Percentiles rank a stretch among this genome's conserved stretches.
Evolutionary conservation across 1,140 invertebrate species (phyloP).

Genomic region (Drosophila carrolli): DNA sequence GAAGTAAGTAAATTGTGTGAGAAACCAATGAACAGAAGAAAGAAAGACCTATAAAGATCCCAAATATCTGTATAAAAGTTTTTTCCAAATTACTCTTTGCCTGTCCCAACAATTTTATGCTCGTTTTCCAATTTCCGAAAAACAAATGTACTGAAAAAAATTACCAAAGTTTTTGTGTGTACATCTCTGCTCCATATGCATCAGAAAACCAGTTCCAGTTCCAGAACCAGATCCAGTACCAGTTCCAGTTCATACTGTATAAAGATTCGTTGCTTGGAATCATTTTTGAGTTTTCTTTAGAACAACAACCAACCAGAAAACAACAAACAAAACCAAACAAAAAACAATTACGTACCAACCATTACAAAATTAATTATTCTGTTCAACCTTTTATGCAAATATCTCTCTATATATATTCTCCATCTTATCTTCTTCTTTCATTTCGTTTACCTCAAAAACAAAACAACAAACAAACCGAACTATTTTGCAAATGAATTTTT

Average conservation of each 20-base stretch:
- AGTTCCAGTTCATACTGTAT: conserved; percentile 58
- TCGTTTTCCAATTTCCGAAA: conserved; percentile 50
- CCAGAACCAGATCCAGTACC: conserved; percentile 45
- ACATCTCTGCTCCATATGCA: conserved; percentile 55
- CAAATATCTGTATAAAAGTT: conserved; percentile 36
- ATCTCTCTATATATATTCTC: conserved; percentile 55
- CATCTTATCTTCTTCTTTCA: conserved; percentile 62
- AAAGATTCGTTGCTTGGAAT: conserved; percentile 77
- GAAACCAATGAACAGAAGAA: conserved; percentile 55
- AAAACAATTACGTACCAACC: conserved; percentile 78
- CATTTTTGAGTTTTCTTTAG: conserved; percentile 50
- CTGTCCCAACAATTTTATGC: conserved; percentile 31
- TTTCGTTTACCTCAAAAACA: conserved; percentile 59
- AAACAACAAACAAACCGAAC: conserved; percentile 52
- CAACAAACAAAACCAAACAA: conserved; percentile 61
- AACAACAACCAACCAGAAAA: conserved; percentile 74
- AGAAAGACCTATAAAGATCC: conserved; percentile 30
- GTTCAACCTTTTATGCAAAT: conserved; percentile 50
- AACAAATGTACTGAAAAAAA: conserved; percentile 19
- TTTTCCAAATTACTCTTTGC: conserved; percentile 31
- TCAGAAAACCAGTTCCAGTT: conserved; percentile 46
- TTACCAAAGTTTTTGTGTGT: conserved; percentile 23
- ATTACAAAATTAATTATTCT: conserved; percentile 64
- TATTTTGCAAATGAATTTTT: conserved; percentile 74
- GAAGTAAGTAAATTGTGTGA: conserved; percentile 80